Evolutionary conservation across 1,140 invertebrate genomes (phyloP).

Genomic region (Gyrodactylus salaris): DNA sequence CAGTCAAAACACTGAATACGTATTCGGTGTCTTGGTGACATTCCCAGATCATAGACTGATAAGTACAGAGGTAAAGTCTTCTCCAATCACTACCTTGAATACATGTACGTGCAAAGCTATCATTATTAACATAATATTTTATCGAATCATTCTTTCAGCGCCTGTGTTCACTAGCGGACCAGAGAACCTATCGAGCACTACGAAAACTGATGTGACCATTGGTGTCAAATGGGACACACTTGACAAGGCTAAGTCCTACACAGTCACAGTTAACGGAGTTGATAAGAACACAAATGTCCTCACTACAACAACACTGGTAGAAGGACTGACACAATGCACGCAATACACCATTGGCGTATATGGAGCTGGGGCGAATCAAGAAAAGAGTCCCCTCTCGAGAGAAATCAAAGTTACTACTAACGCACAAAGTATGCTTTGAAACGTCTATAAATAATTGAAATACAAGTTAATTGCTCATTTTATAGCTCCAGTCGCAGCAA

Average conservation of each 20-base stretch:
- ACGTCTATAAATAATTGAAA: too few relatives aligned
- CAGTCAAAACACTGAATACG: neutral
- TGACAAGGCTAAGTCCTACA: neutral
- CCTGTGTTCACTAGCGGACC: neutral
- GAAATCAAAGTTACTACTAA: neutral
- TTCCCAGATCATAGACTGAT: neutral
- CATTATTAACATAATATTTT: neutral
- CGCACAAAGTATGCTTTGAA: too few relatives aligned
- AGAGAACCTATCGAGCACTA: neutral
- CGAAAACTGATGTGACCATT: neutral
- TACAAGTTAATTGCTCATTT: too few relatives aligned
- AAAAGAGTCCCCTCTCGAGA: neutral
- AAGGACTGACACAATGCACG: neutral
- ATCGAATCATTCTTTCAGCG: neutral
- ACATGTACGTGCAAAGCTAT: neutral
- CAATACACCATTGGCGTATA: neutral
- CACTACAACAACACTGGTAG: neutral
- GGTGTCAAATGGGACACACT: neutral
- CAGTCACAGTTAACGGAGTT: neutral
- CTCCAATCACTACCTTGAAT: neutral
- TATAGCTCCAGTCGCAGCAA: neutral
- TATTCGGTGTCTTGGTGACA: neutral
- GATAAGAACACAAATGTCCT: neutral
- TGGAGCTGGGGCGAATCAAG: neutral
- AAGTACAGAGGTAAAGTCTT: neutral